A percentile compares a stretch with the other conserved stretches of the same genome.
These are phyloP conservation scores for Drosophila arizonae DNA, from an alignment of 1,140 invertebrate species.

Conservation along the genomic window DNA sequence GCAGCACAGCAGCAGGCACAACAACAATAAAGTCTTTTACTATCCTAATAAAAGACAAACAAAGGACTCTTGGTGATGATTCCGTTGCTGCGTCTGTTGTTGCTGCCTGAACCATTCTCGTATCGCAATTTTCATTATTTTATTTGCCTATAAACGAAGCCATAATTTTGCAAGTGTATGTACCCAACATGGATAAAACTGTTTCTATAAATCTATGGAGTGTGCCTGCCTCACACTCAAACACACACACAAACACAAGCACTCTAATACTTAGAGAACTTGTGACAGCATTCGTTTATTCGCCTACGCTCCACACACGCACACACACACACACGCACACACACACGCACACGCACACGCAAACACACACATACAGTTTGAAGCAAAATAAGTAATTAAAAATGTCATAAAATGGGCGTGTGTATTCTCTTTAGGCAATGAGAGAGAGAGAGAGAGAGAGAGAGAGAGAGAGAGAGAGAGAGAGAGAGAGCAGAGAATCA, in stretches of 20 bases:
- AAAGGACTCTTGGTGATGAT: constrained; percentile 66
- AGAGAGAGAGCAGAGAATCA: constrained; percentile 48
- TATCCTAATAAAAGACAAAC: constrained; percentile 80
- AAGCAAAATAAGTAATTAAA: constrained; percentile 80
- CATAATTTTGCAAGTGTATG: constrained; percentile 75
- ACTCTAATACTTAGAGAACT: not conserved
- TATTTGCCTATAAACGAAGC: constrained; percentile 82
- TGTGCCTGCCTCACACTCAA: not conserved
- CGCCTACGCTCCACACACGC: not conserved
- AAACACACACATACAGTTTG: constrained; percentile 62
- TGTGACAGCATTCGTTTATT: constrained; percentile 4
- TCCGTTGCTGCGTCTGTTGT: constrained; percentile 28
- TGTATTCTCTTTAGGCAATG: constrained; percentile 14
- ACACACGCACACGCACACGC: not conserved
- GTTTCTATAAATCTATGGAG: constrained; percentile 23
- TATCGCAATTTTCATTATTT: constrained; percentile 82
- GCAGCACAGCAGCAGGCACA: constrained; percentile 41
- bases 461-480: not conserved
- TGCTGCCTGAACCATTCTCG: constrained; percentile 56
- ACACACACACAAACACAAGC: constrained; percentile 2
- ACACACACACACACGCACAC: constrained; percentile 5
- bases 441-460: not conserved
- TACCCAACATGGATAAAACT: constrained; percentile 23
- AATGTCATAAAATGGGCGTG: constrained; percentile 70
- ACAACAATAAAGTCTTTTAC: constrained; percentile 79